These are phyloP conservation scores for Drosophila subobscura DNA, from an alignment of 1,140 invertebrate species.

Conservation along the genomic window DNA sequence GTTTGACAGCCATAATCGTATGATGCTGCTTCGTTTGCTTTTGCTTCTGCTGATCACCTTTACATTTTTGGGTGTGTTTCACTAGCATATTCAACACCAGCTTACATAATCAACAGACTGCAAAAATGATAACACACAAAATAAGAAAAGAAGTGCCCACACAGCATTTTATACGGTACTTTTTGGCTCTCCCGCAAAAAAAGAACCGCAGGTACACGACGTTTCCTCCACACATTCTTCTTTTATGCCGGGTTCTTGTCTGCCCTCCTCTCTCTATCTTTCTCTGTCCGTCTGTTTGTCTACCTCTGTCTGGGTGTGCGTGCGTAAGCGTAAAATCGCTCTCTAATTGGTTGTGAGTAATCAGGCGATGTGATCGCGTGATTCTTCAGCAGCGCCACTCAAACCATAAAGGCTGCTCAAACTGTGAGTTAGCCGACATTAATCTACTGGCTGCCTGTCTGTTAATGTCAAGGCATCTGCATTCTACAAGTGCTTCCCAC, in stretches of 20 bases:
- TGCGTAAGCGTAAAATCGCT: conserved; percentile 24
- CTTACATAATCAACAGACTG: conserved; percentile 15
- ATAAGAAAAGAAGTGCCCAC: conserved; percentile 17
- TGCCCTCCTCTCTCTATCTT: background rate
- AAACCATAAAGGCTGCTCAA: conserved; percentile 51
- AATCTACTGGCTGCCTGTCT: background rate
- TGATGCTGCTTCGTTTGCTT: conserved; percentile 39
- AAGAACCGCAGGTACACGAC: no score
- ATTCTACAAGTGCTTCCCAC: background rate
- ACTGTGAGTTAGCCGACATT: conserved; percentile 24
- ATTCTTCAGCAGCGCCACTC: conserved; percentile 37
- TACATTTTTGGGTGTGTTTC: background rate
- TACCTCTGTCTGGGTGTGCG: conserved; percentile 5
- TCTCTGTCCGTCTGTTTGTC: conserved; percentile 10
- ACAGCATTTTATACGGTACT: conserved; percentile 18
- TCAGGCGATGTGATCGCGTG: conserved; percentile 73
- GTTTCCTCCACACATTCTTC: conserved; percentile 12
- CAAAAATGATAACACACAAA: conserved; percentile 24
- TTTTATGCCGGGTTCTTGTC: no score
- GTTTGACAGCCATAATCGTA: conserved; percentile 68
- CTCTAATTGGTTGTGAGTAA: conserved; percentile 71
- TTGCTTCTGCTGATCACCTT: conserved; percentile 3
- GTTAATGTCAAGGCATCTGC: background rate
- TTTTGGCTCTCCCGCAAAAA: background rate
- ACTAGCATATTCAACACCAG: background rate